Base-by-base conservation (phyloP, 2,888 invertebrate genomes). In the Oegoconia quadripuncta region DNA sequence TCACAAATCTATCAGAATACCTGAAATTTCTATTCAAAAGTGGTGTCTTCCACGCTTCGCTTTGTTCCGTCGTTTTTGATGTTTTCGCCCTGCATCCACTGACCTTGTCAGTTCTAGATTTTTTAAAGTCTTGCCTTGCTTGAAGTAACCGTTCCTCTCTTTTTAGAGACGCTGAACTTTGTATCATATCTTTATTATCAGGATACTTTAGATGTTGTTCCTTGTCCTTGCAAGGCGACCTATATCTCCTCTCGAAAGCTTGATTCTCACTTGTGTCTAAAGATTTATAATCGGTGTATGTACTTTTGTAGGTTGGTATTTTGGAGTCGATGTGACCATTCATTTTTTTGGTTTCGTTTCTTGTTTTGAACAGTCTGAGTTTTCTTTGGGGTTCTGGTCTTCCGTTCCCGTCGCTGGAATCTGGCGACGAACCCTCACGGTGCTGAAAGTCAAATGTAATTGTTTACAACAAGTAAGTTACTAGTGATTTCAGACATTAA, bases 301-400 rank as follows among this genome's bases (percentile, higher is more conserved):
- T 69, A 36, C 52, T 69, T 58, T 65, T 77, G 45, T 70, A 76
- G 9, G 48, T 48, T 22, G 76, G 69, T 39, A 68, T 62, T 51
- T 78, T 74, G 26, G 60, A 65, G 16, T 84, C 81, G 34, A 55
- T 39, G 37, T 72, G 73, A 29, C 78, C 79, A 41, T 74, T 79
- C 35, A 79, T 70, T 59, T 90, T 90, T 74, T 91, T 91, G 44
- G 92, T 91, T 82, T 93, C 93, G 34, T 91, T 92, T 65, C 92
- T 90, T 32, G 93, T 93, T 80, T 92, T 93, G 71, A 94, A 95
- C 22, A 94, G 86, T 33, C 93, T 89, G 32, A 91, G 82, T 65
- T 91, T 90, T 46, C 90, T 82, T 43, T 84, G 84, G 44, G 82
- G 79, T 73, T 88, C 83, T 48, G 74, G 64, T 72, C 79, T 82